Conservation (phyloP, 2,888 invertebrate species). For the Penaeus monodon region DNA sequence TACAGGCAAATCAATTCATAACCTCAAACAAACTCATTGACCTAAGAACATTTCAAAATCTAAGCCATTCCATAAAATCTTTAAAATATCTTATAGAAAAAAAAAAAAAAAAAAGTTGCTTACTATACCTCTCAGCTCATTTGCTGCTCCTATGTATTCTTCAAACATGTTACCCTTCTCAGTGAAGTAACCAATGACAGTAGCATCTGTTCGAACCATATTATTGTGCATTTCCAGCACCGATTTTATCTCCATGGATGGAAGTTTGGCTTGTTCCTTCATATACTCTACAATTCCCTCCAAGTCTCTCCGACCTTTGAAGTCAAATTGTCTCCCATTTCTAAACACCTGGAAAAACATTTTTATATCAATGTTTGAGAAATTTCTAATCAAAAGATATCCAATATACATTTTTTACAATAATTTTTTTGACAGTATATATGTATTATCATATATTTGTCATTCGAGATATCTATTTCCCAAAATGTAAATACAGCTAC, state of each 20-base stretch:
- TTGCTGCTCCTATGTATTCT: conserved; percentile 71
- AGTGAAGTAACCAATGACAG: conserved; percentile 73
- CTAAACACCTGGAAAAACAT: conserved; percentile 67
- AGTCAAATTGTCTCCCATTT: conserved; percentile 72
- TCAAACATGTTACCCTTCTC: conserved; percentile 70
- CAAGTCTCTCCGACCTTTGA: conserved; percentile 72
- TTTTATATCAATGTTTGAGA: neutral
- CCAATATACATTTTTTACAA: too few relatives aligned
- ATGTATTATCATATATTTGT: too few relatives aligned
- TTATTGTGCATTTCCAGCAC: conserved; percentile 69
- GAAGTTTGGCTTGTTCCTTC: conserved; percentile 72
- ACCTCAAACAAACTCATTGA: too few relatives aligned
- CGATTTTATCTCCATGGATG: conserved; percentile 68
- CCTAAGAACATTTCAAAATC: neutral
- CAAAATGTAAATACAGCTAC: too few relatives aligned
- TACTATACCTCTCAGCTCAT: conserved; percentile 71
- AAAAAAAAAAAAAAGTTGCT: neutral
- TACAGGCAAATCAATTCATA: too few relatives aligned
- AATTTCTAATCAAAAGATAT: neutral
- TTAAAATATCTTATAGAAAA: neutral
- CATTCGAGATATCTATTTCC: too few relatives aligned
- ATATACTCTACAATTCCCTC: conserved; percentile 72
- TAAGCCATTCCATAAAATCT: neutral
- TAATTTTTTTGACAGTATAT: too few relatives aligned
- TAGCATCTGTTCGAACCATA: conserved; percentile 70